Evolutionary conservation across 2,888 invertebrate species (phyloP).

Genomic region (Sarcophaga subvicina): DNA sequence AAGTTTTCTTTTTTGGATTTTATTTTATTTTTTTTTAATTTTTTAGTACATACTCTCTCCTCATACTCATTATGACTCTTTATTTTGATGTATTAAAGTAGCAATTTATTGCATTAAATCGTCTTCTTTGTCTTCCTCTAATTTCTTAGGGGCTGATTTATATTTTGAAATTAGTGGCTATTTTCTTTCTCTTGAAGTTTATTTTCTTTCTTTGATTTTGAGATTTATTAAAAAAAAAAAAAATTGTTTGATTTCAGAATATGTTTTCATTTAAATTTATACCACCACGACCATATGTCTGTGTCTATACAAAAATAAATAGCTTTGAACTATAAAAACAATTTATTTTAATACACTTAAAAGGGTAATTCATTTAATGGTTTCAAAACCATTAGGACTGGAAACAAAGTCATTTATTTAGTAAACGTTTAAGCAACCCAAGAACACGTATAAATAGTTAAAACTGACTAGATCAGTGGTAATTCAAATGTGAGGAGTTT

Average conservation of each 20-base stretch:
- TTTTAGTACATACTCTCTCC: background rate
- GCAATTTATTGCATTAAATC: too few species aligned
- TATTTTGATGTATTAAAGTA: too few species aligned
- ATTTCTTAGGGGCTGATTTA: too few species aligned
- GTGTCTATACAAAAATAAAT: slow-evolving; percentile 23
- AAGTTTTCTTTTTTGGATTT: too few species aligned
- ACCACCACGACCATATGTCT: slow-evolving; percentile 15
- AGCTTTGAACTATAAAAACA: background rate
- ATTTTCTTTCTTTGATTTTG: background rate
- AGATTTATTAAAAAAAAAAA: background rate
- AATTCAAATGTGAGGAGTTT: too few species aligned
- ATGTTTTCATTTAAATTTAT: background rate
- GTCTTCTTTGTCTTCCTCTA: background rate
- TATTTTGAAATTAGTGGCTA: too few species aligned
- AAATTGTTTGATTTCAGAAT: slow-evolving; percentile 30
- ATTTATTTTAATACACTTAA: background rate
- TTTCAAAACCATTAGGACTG: too few species aligned
- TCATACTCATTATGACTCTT: background rate
- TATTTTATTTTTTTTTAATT: background rate
- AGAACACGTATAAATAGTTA: too few species aligned
- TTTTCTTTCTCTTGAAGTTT: too few species aligned
- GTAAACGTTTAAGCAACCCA: too few species aligned
- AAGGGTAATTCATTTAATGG: background rate
- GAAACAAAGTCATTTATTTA: too few species aligned
- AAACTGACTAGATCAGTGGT: too few species aligned